A percentile compares a stretch with the other conserved stretches of the same genome.
Conservation (phyloP, 2,113 vertebrate genomes). For the Octodon degus region DNA sequence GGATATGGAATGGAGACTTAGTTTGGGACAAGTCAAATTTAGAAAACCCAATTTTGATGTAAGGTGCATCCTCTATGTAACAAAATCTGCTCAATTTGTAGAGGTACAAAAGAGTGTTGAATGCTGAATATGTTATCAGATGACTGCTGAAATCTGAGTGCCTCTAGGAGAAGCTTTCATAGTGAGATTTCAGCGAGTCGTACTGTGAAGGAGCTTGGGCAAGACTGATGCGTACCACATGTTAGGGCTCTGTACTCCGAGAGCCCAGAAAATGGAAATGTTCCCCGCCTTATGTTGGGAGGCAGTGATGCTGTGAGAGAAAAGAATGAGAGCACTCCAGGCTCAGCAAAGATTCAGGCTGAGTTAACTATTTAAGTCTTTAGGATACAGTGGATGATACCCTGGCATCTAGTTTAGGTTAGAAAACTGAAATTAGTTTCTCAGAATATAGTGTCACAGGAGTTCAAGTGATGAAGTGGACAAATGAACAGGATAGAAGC, state of each 20-base stretch:
- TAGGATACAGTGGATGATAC: not conserved
- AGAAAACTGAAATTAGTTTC: not conserved
- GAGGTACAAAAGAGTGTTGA: not conserved
- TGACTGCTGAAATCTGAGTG: not conserved
- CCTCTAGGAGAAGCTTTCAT: not conserved
- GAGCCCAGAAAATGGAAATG: not conserved
- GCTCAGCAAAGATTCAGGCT: not conserved
- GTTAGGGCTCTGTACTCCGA: not conserved
- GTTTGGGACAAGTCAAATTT: conserved; percentile 5
- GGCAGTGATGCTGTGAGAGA: not conserved
- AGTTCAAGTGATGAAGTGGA: not conserved
- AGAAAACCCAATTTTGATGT: not conserved
- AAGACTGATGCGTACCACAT: too few relatives aligned
- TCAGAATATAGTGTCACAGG: not conserved
- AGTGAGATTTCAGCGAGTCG: not conserved
- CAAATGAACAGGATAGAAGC: not conserved
- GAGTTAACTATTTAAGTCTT: not conserved
- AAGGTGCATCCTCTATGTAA: not conserved
- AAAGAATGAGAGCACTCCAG: not conserved
- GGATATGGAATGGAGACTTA: not conserved
- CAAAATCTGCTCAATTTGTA: not conserved
- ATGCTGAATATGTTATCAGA: not conserved
- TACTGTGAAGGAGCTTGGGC: not conserved
- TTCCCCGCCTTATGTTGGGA: accelerated
- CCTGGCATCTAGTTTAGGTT: not conserved